A percentile compares a stretch with the other conserved stretches of the same genome.
phyloP scores from a whole-genome alignment of 64 coral and sea anemone species.

The Pocillopora verrucosa region DNA sequence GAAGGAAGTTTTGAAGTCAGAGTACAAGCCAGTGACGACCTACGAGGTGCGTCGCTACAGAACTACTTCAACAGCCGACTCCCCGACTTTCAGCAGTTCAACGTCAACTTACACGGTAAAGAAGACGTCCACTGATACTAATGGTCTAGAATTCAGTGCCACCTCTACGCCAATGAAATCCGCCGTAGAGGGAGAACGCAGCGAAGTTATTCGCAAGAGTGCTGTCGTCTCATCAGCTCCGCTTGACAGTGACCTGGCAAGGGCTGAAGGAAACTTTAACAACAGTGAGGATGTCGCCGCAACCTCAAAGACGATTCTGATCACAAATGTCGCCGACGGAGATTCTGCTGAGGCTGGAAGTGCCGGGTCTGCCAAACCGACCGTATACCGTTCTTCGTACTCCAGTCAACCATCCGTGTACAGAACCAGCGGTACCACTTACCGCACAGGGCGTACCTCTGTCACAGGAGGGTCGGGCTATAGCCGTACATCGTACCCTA shows the following conservation, averaged over 20 bases:
- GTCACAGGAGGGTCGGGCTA: background rate
- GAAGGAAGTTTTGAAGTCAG: slow-evolving; percentile 54
- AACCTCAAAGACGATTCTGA: background rate
- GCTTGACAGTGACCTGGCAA: background rate
- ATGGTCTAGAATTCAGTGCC: background rate
- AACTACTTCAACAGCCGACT: background rate
- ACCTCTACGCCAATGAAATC: background rate
- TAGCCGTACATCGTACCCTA: background rate
- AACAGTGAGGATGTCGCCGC: background rate
- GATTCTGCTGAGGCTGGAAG: background rate
- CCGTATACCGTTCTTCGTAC: background rate
- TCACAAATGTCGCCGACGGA: background rate
- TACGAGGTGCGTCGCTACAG: slow-evolving; percentile 29
- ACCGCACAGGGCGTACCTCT: background rate
- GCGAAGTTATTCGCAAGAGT: background rate
- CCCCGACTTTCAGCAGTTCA: background rate
- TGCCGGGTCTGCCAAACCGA: background rate
- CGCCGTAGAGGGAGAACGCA: background rate
- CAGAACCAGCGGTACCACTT: background rate
- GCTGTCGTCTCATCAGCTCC: background rate
- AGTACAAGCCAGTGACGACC: slow-evolving; percentile 45
- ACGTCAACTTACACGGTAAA: background rate
- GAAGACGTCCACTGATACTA: background rate
- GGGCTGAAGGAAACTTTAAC: slow-evolving; percentile 1
- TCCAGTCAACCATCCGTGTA: background rate